A percentile compares a stretch with the other conserved stretches of the same genome.
phyloP scores from a whole-genome alignment of 2,888 invertebrate species.

The Hylaea fasciaria region DNA sequence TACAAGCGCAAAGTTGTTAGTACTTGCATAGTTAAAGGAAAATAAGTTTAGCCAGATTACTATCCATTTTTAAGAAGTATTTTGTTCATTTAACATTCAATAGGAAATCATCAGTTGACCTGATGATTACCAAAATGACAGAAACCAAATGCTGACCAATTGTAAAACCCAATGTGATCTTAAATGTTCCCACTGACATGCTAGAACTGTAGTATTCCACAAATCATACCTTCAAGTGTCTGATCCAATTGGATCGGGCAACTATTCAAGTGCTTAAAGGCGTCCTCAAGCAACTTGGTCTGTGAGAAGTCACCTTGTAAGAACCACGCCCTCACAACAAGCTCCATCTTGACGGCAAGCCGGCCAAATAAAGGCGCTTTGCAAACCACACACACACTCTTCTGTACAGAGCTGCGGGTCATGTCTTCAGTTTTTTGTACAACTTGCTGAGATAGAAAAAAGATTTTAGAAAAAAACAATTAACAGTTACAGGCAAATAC shows the following conservation, averaged over 20 bases:
- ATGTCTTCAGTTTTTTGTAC: slow-evolving; percentile 97
- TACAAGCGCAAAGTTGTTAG: too few species aligned
- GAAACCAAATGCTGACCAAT: too few species aligned
- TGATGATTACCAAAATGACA: too few species aligned
- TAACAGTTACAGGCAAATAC: not conserved
- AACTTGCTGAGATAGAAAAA: slow-evolving; percentile 87
- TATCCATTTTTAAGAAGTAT: too few species aligned
- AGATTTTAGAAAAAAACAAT: slow-evolving; percentile 12
- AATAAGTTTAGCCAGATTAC: too few species aligned
- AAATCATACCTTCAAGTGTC: slow-evolving; percentile 73
- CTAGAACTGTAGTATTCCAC: too few species aligned
- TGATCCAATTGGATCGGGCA: slow-evolving; percentile 87
- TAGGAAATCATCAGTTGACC: too few species aligned
- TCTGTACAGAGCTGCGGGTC: slow-evolving; percentile 98
- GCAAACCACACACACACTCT: slow-evolving; percentile 98
- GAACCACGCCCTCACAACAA: slow-evolving; percentile 99
- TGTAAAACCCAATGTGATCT: too few species aligned
- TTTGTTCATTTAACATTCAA: too few species aligned
- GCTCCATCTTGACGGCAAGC: slow-evolving; percentile 96
- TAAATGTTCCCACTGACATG: too few species aligned
- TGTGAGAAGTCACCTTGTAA: slow-evolving; percentile 97
- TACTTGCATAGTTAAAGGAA: too few species aligned
- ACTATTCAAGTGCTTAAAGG: slow-evolving; percentile 95
- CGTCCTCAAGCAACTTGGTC: slow-evolving; percentile 94
- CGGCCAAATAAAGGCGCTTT: slow-evolving; percentile 96